Evolutionary conservation across 2,113 vertebrate genomes (phyloP).

Genomic region (Chitala chitala): DNA sequence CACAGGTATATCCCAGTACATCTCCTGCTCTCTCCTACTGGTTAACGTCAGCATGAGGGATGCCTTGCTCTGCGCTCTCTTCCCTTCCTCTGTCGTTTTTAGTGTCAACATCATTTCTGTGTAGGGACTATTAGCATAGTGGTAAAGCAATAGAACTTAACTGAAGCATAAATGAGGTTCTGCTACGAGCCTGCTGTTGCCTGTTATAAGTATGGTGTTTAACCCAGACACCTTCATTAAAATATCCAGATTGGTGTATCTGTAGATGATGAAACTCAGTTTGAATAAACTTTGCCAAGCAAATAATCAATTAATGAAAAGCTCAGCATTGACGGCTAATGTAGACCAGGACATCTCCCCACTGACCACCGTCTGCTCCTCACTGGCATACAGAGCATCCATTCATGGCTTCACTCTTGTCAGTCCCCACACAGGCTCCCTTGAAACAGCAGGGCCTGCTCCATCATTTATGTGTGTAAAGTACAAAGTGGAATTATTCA

Average conservation of each 20-base stretch:
- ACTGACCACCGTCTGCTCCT: not conserved
- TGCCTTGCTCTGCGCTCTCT: too few relatives aligned
- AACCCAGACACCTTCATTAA: not conserved
- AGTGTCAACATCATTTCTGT: too few relatives aligned
- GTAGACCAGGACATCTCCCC: not conserved
- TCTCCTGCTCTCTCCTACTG: not conserved
- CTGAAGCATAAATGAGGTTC: too few relatives aligned
- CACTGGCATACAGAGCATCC: not conserved
- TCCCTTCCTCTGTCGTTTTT: too few relatives aligned
- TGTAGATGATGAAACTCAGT: not conserved
- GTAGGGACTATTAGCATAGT: too few relatives aligned
- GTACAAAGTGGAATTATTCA: constrained; percentile 19
- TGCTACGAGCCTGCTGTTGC: too few relatives aligned
- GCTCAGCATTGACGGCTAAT: not conserved
- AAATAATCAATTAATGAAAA: not conserved
- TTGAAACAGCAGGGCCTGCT: not conserved
- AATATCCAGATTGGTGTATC: not conserved
- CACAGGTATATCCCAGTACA: constrained; percentile 61
- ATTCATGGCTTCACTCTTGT: not conserved
- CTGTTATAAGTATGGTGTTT: not conserved
- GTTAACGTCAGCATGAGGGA: not conserved
- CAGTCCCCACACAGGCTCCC: not conserved
- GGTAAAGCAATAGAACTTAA: too few relatives aligned
- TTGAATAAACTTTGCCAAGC: not conserved
- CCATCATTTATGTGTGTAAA: constrained; percentile 13